A percentile compares a stretch with the other conserved stretches of the same genome.
Conservation (phyloP, 1,140 invertebrate genomes). For the Archivesica marissinica region DNA sequence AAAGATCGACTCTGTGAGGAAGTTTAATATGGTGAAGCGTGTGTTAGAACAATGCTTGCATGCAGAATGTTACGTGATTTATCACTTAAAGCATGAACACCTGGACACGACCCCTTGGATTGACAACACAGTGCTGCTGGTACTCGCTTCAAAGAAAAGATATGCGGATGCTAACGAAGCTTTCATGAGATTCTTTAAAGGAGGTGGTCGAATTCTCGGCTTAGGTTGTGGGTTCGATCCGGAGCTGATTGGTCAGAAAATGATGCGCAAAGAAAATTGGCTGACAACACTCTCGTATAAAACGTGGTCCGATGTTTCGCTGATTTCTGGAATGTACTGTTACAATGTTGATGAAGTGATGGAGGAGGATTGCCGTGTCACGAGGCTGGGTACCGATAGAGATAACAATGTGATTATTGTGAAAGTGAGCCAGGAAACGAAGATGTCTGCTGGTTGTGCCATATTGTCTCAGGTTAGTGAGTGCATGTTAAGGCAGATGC, state of each 20-base stretch:
- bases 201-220: constrained; percentile 87
- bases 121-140: constrained; percentile 89
- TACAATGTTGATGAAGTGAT: constrained; percentile 88
- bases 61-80: constrained; percentile 90
- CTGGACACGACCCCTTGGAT: constrained; percentile 88
- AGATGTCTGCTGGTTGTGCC: constrained; percentile 87
- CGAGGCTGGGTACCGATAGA: constrained; percentile 91
- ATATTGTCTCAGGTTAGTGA: constrained; percentile 91
- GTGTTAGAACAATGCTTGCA: constrained; percentile 89
- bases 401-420: constrained; percentile 93
- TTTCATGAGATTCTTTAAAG: constrained; percentile 63
- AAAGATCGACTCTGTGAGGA: constrained; percentile 87
- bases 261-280: constrained; percentile 43
- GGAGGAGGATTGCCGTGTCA: constrained; percentile 88
- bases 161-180: constrained; percentile 82
- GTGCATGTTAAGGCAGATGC: too few relatives aligned
- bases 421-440: constrained; percentile 88
- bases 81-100: constrained; percentile 88
- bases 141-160: constrained; percentile 90
- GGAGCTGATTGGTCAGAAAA: constrained; percentile 89
- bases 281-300: constrained; percentile 87
- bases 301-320: constrained; percentile 91
- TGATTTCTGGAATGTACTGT: constrained; percentile 94
- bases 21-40: constrained; percentile 89
- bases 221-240: constrained; percentile 90